These are phyloP conservation scores for Zosterops pallidus DNA, from an alignment of 2,113 vertebrate species.

Conservation along the genomic window DNA sequence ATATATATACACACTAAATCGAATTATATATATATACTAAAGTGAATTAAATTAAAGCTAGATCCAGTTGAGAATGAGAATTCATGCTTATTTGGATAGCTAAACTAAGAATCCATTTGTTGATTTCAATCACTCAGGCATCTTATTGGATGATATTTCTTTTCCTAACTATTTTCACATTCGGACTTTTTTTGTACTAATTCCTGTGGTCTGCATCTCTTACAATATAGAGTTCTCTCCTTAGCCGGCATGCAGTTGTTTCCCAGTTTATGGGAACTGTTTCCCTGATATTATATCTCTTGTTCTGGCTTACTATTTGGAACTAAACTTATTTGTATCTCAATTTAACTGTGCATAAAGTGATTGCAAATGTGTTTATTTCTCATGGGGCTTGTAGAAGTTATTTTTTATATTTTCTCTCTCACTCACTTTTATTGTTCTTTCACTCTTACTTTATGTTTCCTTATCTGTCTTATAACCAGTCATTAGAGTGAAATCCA, in stretches of 20 bases:
- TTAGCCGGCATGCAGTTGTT: neutral
- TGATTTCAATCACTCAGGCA: neutral
- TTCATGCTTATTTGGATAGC: neutral
- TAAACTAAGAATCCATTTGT: neutral
- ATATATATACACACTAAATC: too few species aligned
- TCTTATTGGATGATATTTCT: neutral
- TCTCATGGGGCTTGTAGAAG: neutral
- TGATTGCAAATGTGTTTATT: constrained; percentile 35
- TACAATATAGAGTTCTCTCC: neutral
- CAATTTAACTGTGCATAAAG: constrained; percentile 42
- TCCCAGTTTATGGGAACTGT: neutral
- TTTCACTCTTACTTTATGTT: constrained; percentile 38
- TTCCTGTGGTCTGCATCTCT: neutral
- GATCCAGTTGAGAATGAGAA: fast-evolving
- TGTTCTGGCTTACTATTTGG: neutral
- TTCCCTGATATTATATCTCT: neutral
- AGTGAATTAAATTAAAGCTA: neutral
- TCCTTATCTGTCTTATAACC: neutral
- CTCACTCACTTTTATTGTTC: constrained; percentile 26
- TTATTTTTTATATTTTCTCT: constrained; percentile 37
- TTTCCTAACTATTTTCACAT: neutral
- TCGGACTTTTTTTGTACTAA: neutral
- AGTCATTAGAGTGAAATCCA: neutral
- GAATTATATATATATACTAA: too few species aligned
- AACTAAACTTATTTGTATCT: constrained; percentile 2